Evolutionary conservation across 2,113 vertebrate genomes (phyloP), one percentile per base, ranked within the genome.

Genomic region (Bostrychus sinensis): DNA sequence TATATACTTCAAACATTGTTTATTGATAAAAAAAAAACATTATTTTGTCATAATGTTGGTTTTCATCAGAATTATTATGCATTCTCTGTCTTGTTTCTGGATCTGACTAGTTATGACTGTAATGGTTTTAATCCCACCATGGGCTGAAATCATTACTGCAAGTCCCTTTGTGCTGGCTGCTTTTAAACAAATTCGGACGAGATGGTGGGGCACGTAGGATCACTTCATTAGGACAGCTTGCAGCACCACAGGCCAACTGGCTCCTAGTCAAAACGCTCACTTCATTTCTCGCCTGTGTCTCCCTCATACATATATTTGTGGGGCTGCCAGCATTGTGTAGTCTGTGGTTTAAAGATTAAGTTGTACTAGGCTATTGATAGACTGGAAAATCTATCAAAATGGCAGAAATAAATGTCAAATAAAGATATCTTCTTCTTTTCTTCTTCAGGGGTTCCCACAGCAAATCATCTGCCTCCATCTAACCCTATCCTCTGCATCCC

Each of bases 181-280:
- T 78, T 81, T 70, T 65, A 81, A 73, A 70, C 43, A 63, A 55
- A 79, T 75, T 73, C 63, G 62, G 69, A 77, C 74, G 77, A 54
- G 66, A 79, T 69, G 38, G 51, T 51, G 26, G 56, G 45, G 22
- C 1, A 19, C 57, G 65, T 38, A 62, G 70, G 77, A 81, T 82
- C 71, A 78, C 70, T 87, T 86, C 75, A 86, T 86, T 86, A 73
- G 79, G 66, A 80, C 85, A 87, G 79, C 78, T 82, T 86, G 85
- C 67, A 59, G 59, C 77, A 74, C 87, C 54, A 77, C 77, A 78
- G 67, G 83, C 77, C 77, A 84, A 74, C 70, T 87, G 83, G 85
- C 77, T 81, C 59, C 61, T 34, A 73, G 50, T 79, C 76, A 86
- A 77, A 2, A 61, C 25, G 55, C 51, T 54, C 57, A 28, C 26